Evolutionary conservation across 2,113 vertebrate species (phyloP).

Genomic region (Scatophagus argus): DNA sequence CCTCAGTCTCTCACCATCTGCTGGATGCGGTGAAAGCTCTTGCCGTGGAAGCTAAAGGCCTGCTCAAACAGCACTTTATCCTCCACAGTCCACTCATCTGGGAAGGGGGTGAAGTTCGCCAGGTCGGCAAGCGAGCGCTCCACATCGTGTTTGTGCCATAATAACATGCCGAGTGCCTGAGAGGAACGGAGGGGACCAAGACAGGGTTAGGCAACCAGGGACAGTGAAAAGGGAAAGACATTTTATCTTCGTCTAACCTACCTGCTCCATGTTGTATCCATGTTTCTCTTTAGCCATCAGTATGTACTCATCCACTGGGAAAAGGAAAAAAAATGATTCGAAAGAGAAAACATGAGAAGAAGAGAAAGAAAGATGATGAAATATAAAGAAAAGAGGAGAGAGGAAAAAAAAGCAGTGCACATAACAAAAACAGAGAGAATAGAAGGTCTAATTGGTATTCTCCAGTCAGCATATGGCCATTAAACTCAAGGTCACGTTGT

Average conservation of each 20-base stretch:
- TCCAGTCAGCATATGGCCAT: conserved; percentile 6
- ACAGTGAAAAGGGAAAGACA: background rate
- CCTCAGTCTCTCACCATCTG: conserved; percentile 91
- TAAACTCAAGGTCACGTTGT: conserved; percentile 23
- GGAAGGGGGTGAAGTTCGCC: conserved; percentile 99
- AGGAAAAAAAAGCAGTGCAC: background rate
- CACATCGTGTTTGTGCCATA: conserved; percentile 99
- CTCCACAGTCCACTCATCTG: conserved; percentile 99
- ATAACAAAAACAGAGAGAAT: background rate
- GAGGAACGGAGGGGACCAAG: too few species aligned
- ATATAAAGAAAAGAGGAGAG: background rate
- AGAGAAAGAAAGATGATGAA: background rate
- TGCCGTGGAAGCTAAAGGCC: conserved; percentile 99
- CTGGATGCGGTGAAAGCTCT: conserved; percentile 99
- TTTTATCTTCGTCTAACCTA: conserved; percentile 38
- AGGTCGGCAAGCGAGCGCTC: conserved; percentile 98
- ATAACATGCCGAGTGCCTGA: conserved; percentile 97
- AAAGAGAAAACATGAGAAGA: background rate
- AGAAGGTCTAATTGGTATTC: conserved; percentile 8
- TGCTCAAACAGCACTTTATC: conserved; percentile 99
- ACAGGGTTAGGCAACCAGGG: background rate
- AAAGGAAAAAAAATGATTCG: background rate
- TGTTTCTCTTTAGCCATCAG: conserved; percentile 99
- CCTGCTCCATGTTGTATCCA: conserved; percentile 99
- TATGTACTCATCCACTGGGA: conserved; percentile 98